These are phyloP conservation scores for Drosophila mulleri DNA, from an alignment of 2,888 invertebrate species.

Conservation along the genomic window DNA sequence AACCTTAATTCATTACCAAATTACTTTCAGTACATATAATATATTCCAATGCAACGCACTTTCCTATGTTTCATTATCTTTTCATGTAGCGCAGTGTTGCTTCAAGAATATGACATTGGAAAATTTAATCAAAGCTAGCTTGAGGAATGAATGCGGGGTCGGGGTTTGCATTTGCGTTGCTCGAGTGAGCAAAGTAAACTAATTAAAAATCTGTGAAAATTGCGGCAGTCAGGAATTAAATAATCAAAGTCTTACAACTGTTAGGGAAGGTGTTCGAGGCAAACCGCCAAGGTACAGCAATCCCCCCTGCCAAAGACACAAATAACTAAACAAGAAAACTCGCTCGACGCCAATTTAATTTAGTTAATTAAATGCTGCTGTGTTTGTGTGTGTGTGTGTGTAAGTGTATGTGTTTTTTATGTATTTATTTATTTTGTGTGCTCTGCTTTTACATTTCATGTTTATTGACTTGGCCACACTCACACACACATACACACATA, in stretches of 20 bases:
- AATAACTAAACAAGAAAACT: slow-evolving; percentile 17
- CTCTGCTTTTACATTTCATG: slow-evolving; percentile 73
- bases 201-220: slow-evolving; percentile 70
- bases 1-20: too few relatives aligned
- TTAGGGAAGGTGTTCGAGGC: slow-evolving; percentile 31
- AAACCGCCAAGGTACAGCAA: neutral
- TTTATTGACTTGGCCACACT: slow-evolving; percentile 72
- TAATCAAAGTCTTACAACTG: slow-evolving; percentile 60
- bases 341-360: slow-evolving; percentile 68
- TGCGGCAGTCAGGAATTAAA: slow-evolving; percentile 60
- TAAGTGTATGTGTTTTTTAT: slow-evolving; percentile 48
- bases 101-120: slow-evolving; percentile 19
- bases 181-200: slow-evolving; percentile 43
- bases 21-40: neutral
- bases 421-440: slow-evolving; percentile 72
- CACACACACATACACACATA: slow-evolving; percentile 5
- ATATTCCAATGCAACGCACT: neutral
- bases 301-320: slow-evolving; percentile 4
- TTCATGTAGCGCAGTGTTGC: neutral
- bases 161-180: slow-evolving; percentile 4
- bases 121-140: slow-evolving; percentile 49
- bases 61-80: neutral
- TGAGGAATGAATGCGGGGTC: neutral
- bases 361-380: slow-evolving; percentile 72
- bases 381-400: slow-evolving; percentile 21